Conservation (phyloP, 2,888 invertebrate genomes). For the Cataglyphis cursor region DNA sequence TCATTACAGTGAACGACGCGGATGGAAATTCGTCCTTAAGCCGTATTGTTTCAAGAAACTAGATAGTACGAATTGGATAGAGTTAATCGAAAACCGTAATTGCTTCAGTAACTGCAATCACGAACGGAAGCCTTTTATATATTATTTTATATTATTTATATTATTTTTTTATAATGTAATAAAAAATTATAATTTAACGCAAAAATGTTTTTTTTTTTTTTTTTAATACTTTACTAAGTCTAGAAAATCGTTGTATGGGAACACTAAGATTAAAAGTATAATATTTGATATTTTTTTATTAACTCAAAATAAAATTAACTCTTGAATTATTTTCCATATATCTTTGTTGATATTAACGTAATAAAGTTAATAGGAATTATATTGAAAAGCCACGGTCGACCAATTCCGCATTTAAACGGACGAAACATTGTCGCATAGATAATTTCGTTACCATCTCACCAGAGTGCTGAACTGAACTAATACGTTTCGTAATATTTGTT, state of each 20-base stretch:
- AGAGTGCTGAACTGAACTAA: slow-evolving; percentile 76
- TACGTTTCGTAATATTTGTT: slow-evolving; percentile 80
- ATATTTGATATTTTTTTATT: not conserved
- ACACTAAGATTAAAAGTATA: not conserved
- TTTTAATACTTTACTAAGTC: not conserved
- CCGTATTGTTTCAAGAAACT: slow-evolving; percentile 55
- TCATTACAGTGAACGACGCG: slow-evolving; percentile 66
- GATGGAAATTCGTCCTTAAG: slow-evolving; percentile 60
- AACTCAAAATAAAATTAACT: not conserved
- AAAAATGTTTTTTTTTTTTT: not conserved
- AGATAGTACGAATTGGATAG: slow-evolving; percentile 24
- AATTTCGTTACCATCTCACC: slow-evolving; percentile 73
- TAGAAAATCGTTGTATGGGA: not conserved
- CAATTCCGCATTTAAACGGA: not conserved
- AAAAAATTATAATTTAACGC: not conserved
- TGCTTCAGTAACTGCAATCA: not conserved
- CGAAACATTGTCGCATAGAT: slow-evolving; percentile 50
- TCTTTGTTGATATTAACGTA: not conserved
- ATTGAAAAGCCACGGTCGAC: slow-evolving; percentile 10
- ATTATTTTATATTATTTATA: too few species aligned
- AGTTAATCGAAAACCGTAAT: slow-evolving; percentile 19
- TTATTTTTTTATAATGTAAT: slow-evolving; percentile 48
- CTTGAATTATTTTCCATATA: not conserved
- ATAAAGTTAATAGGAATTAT: not conserved
- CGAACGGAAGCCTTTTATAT: not conserved